Evolutionary conservation across 1,140 invertebrate species (phyloP).

Genomic region (Pemphigus obesinymphae): DNA sequence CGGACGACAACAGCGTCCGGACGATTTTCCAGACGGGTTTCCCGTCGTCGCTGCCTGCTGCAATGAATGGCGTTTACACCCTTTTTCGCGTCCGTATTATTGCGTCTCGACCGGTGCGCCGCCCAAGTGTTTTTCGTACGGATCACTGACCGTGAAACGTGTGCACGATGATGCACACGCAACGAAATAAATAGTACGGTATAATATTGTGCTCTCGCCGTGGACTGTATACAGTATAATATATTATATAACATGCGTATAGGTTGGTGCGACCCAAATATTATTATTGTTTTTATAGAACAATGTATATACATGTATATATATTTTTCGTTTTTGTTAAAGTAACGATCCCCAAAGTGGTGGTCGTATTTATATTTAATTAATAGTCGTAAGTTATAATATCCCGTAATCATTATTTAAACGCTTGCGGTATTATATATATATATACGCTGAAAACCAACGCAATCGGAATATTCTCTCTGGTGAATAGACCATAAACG

Average conservation of each 20-base stretch:
- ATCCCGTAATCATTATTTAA: not conserved
- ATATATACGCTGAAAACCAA: not conserved
- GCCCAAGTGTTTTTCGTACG: too few species aligned
- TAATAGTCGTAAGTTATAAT: not conserved
- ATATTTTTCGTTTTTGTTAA: not conserved
- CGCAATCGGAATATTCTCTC: not conserved
- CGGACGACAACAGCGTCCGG: not conserved
- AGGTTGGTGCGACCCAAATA: too few species aligned
- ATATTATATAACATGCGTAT: too few species aligned
- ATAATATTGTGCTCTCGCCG: too few species aligned
- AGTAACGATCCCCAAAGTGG: not conserved
- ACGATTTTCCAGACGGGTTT: not conserved
- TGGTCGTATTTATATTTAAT: not conserved
- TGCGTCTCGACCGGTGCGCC: too few species aligned
- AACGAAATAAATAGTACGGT: too few species aligned
- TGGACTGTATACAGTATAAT: too few species aligned
- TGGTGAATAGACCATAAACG: not conserved
- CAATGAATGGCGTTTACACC: not conserved
- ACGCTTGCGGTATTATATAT: not conserved
- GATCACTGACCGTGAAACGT: too few species aligned
- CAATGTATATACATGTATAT: too few species aligned
- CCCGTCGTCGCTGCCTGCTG: not conserved
- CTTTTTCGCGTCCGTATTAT: not conserved
- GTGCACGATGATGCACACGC: too few species aligned
- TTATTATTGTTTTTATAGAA: not conserved